phyloP scores from a whole-genome alignment of 2,888 invertebrate species.

The Eupithecia insigniata region DNA sequence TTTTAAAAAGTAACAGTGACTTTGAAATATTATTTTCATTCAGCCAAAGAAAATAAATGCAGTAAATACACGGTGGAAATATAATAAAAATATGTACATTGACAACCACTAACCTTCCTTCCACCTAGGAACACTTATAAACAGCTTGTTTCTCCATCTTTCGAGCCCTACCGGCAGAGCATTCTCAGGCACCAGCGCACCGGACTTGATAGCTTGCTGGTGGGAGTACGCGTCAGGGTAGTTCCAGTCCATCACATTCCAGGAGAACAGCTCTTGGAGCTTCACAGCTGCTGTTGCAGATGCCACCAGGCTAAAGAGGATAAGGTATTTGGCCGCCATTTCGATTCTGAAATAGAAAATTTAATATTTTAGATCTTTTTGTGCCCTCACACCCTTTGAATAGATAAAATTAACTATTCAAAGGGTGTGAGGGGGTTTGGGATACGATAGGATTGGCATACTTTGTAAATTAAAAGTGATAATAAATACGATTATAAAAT shows the following conservation, averaged over 20 bases:
- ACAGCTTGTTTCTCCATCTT: conserved; percentile 91
- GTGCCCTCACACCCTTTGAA: no score
- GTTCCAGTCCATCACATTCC: conserved; percentile 90
- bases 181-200: conserved; percentile 89
- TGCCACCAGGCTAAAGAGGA: conserved; percentile 60
- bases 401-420: no score
- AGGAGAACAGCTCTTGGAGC: conserved; percentile 89
- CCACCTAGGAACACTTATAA: conserved; percentile 93
- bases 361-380: neutral
- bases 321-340: conserved; percentile 54
- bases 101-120: conserved; percentile 82
- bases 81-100: neutral
- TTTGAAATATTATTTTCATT: no score
- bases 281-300: conserved; percentile 74
- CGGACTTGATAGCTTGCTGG: conserved; percentile 86
- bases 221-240: conserved; percentile 86
- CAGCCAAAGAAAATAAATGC: no score
- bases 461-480: no score
- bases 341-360: conserved; percentile 39
- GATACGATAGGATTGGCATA: no score
- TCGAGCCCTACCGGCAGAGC: conserved; percentile 93
- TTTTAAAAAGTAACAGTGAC: no score
- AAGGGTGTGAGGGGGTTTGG: no score
- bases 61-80: neutral
- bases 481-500: no score